Conservation (phyloP, 2,113 vertebrate species). For the Cebidichthys violaceus region DNA sequence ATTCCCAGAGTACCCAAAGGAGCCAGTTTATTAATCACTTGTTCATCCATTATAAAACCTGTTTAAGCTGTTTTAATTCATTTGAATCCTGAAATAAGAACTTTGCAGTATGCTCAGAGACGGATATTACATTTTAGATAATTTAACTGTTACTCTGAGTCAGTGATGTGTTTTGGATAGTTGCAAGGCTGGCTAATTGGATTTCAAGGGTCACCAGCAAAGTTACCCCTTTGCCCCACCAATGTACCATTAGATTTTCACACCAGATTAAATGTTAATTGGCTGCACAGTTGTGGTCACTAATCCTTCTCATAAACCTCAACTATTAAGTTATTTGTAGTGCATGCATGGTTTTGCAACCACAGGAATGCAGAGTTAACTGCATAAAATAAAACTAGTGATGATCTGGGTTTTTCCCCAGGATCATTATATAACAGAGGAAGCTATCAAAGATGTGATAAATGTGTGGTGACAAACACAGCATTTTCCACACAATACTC, state of each 20-base stretch:
- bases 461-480: not conserved
- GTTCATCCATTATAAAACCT: too few species aligned
- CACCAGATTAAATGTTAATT: slow-evolving; percentile 6
- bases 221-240: not conserved
- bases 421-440: not conserved
- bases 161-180: too few species aligned
- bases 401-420: not conserved
- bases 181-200: too few species aligned
- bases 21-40: too few species aligned
- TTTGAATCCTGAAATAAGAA: too few species aligned
- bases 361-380: not conserved
- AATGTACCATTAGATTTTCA: not conserved
- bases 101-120: too few species aligned
- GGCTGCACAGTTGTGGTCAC: slow-evolving; percentile 1
- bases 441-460: not conserved
- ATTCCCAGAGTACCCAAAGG: too few species aligned
- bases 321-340: not conserved
- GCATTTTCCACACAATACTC: not conserved
- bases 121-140: too few species aligned
- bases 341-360: not conserved
- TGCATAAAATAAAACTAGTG: slow-evolving; percentile 1
- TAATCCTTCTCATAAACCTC: not conserved
- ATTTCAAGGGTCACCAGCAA: not conserved
- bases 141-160: too few species aligned
- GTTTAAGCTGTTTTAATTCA: too few species aligned